Percentiles rank a stretch among this genome's conserved stretches.
Evolutionary conservation across 2,888 invertebrate genomes (phyloP).

Genomic region (Coenonympha glycerion): DNA sequence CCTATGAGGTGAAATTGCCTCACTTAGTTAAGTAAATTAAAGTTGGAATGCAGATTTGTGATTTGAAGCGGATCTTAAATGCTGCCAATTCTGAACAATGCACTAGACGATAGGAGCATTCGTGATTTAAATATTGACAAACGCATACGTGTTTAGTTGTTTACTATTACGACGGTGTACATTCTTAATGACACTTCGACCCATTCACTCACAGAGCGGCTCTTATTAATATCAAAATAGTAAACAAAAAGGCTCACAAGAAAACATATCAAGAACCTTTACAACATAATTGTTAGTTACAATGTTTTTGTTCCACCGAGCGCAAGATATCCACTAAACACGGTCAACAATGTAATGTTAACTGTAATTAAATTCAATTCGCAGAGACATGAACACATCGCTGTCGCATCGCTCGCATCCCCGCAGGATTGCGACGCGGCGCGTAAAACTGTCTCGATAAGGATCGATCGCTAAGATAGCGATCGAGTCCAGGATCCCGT

Average conservation of each 20-base stretch:
- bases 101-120: too few species aligned
- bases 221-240: neutral
- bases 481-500: conserved; percentile 41
- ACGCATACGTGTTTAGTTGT: too few species aligned
- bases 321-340: neutral
- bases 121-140: too few species aligned
- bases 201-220: too few species aligned
- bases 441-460: conserved; percentile 71
- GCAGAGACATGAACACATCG: conserved; percentile 30
- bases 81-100: too few species aligned
- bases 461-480: conserved; percentile 61
- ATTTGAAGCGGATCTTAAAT: too few species aligned
- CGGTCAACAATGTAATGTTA: conserved; percentile 13
- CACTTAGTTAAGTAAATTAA: too few species aligned
- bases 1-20: neutral
- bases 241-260: neutral
- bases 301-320: conserved; percentile 3
- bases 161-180: too few species aligned
- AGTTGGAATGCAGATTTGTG: too few species aligned
- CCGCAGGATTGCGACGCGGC: conserved; percentile 48
- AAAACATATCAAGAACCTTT: neutral
- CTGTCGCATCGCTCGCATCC: conserved; percentile 30
- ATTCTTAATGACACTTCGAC: too few species aligned
- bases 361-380: conserved; percentile 28
- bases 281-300: conserved; percentile 5